These are phyloP conservation scores for Protomyctophum bolini DNA, from an alignment of 2,113 vertebrate species.

Conservation along the genomic window DNA sequence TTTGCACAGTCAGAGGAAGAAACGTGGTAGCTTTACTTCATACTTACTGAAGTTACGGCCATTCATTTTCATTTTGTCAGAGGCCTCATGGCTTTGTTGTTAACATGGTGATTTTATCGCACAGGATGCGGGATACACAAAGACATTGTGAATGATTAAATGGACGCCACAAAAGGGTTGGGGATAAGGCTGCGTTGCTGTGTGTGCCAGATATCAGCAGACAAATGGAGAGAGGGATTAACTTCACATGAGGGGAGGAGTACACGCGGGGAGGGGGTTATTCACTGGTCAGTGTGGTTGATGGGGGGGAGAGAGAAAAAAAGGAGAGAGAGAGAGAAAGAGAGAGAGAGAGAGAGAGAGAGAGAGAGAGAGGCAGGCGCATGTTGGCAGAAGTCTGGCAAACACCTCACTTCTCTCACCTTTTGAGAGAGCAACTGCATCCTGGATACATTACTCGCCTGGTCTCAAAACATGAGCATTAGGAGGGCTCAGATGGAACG, in stretches of 20 bases:
- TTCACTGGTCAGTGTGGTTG: slow-evolving; percentile 25
- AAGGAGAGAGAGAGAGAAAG: slow-evolving; percentile 46
- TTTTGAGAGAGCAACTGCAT: slow-evolving; percentile 41
- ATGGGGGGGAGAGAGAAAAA: not conserved
- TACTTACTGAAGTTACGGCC: slow-evolving; percentile 1
- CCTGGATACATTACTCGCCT: slow-evolving; percentile 30
- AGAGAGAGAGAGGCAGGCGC: slow-evolving; percentile 42
- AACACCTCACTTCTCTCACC: slow-evolving; percentile 51
- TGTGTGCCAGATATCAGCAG: slow-evolving; percentile 50
- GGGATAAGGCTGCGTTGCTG: slow-evolving; percentile 53
- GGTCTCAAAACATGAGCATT: not conserved
- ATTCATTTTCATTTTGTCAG: slow-evolving; percentile 34
- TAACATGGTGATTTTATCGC: slow-evolving; percentile 53
- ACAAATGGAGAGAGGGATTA: slow-evolving; percentile 63
- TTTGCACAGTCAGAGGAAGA: slow-evolving; percentile 23
- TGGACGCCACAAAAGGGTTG: slow-evolving; percentile 43
- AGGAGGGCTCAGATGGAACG: not conserved
- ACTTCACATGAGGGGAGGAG: slow-evolving; percentile 38
- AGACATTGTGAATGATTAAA: slow-evolving; percentile 70
- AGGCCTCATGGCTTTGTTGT: slow-evolving; percentile 46
- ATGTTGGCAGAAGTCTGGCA: slow-evolving; percentile 63
- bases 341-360: slow-evolving; percentile 10
- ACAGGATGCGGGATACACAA: slow-evolving; percentile 60
- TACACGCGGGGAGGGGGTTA: not conserved
- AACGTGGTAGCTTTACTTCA: slow-evolving; percentile 6